phyloP scores from a whole-genome alignment of 2,113 vertebrate species.

The Cryptomyrus ogoouensis region DNA sequence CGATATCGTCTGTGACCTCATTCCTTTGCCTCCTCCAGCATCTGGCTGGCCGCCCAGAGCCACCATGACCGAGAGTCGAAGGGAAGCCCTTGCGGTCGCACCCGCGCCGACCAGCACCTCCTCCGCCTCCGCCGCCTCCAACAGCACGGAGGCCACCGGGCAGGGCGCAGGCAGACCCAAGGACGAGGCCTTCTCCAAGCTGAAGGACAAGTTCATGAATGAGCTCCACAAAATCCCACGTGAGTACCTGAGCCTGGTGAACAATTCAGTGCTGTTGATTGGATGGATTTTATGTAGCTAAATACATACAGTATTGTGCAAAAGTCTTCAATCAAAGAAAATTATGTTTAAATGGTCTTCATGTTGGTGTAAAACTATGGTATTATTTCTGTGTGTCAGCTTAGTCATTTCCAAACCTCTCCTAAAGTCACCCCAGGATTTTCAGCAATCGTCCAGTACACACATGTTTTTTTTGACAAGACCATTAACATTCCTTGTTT shows the following conservation, averaged over 20 bases:
- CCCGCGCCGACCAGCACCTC: constrained; percentile 67
- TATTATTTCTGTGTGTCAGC: not conserved
- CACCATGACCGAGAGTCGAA: constrained; percentile 76
- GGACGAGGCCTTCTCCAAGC: constrained; percentile 86
- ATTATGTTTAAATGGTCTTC: not conserved
- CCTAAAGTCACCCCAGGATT: not conserved
- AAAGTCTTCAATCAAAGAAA: not conserved
- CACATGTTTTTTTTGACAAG: not conserved
- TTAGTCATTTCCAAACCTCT: not conserved
- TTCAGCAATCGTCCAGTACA: not conserved
- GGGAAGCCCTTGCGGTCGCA: constrained; percentile 79
- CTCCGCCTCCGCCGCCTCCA: constrained; percentile 50
- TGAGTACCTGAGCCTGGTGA: constrained; percentile 61
- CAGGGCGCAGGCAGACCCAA: constrained; percentile 65
- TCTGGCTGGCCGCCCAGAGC: constrained; percentile 47
- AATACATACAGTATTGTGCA: not conserved
- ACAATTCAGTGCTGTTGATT: not conserved
- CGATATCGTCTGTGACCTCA: not conserved
- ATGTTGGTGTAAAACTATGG: not conserved
- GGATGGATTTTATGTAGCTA: not conserved
- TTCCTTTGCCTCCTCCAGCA: not conserved
- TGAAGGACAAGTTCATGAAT: constrained; percentile 99
- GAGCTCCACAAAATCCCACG: constrained; percentile 94
- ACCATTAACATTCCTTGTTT: not conserved
- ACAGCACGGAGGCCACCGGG: constrained; percentile 73